Percentiles rank a stretch among this genome's conserved stretches.
These are phyloP conservation scores for Prionailurus viverrinus DNA, from an alignment of 2,113 vertebrate species.

Conservation along the genomic window DNA sequence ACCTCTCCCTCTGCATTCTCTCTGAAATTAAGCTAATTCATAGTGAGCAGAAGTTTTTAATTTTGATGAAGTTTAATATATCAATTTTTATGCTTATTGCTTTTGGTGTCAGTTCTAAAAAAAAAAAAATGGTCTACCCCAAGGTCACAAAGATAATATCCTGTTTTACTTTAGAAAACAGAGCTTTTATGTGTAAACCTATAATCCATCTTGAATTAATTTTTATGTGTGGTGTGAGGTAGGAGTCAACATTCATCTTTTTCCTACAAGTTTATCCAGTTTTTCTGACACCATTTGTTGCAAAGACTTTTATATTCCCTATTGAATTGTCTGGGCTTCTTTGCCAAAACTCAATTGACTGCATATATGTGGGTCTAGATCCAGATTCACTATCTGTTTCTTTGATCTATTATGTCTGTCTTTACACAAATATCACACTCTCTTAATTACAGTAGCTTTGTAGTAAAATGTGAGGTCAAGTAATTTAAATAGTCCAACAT, in stretches of 20 bases:
- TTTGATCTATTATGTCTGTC: background rate
- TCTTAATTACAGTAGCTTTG: background rate
- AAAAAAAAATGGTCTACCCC: background rate
- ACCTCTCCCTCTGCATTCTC: background rate
- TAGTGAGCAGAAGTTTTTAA: background rate
- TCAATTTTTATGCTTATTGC: background rate
- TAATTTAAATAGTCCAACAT: background rate
- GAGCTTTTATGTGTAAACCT: background rate
- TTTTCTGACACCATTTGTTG: slow-evolving; percentile 1
- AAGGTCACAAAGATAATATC: background rate
- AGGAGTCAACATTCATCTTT: background rate
- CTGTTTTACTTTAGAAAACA: background rate
- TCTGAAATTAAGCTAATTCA: slow-evolving; percentile 34
- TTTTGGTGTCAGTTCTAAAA: background rate
- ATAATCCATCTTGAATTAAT: slow-evolving; percentile 23
- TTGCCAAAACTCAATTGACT: background rate
- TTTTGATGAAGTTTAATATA: background rate
- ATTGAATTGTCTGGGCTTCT: background rate
- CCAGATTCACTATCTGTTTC: background rate
- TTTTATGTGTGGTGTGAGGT: background rate
- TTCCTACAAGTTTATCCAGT: background rate
- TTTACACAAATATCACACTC: background rate
- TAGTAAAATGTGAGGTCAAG: background rate
- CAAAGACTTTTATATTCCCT: background rate
- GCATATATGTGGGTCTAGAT: background rate